Evolutionary conservation across 2,888 invertebrate genomes (phyloP), one percentile per base, ranked within the genome.

Genomic region (Crematogaster levior): DNA sequence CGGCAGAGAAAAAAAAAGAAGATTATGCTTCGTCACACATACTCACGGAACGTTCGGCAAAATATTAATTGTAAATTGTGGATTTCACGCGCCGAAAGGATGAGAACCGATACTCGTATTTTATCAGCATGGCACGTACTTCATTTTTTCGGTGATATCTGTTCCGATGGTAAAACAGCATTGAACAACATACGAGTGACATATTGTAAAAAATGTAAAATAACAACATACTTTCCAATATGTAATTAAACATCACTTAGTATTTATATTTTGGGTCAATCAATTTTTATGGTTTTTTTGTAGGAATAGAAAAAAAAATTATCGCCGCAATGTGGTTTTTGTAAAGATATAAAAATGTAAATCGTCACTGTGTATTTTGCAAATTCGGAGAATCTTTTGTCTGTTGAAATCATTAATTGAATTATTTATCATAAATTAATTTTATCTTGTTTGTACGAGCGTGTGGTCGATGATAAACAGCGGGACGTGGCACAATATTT

Each of bases 371-470:
- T 82, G 61, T 81, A 53, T 48, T 58, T 86, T 58, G 21, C 73
- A 56, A 66, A 72, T 73, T 61, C 66, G n/a, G 61, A 86, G 66
- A 79, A 37, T 70, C 73, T 80, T 61, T 40, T 24, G 60, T 40
- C 10, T 51, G 43, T 37, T 4, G 21, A 24, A 65, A 21, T 53
- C 10, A 24, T 56, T 63, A 9, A 9, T 15, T 63, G 72, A 89
- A 73, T 85, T 81, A 85, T 85, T 60, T 84, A 70, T 79, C 84
- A 81, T 89, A 88, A 89, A 89, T 68, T 70, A 56, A 73, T 48
- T 87, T 86, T 88, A 88, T 81, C 51, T 21, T 53, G 24, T 30
- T 15, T 27, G 27, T 21, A 30, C 60, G 46, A 5, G 61, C 40
- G 27, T 9, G 18, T 51, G 58, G 30, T n/a, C 81, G 84, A 70